Evolutionary conservation across 2,113 vertebrate species (phyloP), one percentile per base, ranked within the genome.

Genomic region (Aldabrachelys gigantea): DNA sequence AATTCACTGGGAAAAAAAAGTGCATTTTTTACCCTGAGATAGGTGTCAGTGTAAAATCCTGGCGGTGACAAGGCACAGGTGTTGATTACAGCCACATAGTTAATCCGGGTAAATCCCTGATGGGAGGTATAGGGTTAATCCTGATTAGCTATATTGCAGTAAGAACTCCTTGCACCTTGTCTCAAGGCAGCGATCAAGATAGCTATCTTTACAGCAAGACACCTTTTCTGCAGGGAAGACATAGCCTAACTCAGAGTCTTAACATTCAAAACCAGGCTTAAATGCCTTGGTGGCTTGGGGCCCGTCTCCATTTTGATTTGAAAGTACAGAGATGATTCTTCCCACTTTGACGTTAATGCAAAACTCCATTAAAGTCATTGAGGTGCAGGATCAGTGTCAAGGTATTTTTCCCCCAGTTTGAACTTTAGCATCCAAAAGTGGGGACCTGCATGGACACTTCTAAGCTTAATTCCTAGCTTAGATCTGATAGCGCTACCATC

Each of bases 151-250:
- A 25, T 44, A 25, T 21, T 44, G 24, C 22, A 44, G 72, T 25
- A 76, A 76, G 41, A 44, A 76, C 17, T 84, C 31, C 10, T 29
- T 84, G 8, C 44, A 22, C 14, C 14, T 91, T 83, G 10, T 54
- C 80, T 84, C 35, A 35, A 49, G 13, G 49, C 7, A 79, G 24
- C 72, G 9, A 53, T 41, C n/a, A 44, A 54, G 65, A 2, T 35
- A 89, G 47, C 8, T 85, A 2, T 83, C 91, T 44, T 79, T 82
- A 53, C 5, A 35, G 44, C 85, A 85, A 78, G 35, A 2, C 0
- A 10, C 1, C 0, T 94, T 88, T 38, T 72, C 84, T 35, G 59
- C n/a, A 75, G 10, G 0, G 0, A 17, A 2, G 53, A 88, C 82
- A 53, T 19, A 94, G n/a, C 13, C 10, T 17, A 88, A 12, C 1